A percentile compares a stretch with the other conserved stretches of the same genome.
Conservation (phyloP, 2,113 vertebrate genomes). For the Elephantulus edwardii region DNA sequence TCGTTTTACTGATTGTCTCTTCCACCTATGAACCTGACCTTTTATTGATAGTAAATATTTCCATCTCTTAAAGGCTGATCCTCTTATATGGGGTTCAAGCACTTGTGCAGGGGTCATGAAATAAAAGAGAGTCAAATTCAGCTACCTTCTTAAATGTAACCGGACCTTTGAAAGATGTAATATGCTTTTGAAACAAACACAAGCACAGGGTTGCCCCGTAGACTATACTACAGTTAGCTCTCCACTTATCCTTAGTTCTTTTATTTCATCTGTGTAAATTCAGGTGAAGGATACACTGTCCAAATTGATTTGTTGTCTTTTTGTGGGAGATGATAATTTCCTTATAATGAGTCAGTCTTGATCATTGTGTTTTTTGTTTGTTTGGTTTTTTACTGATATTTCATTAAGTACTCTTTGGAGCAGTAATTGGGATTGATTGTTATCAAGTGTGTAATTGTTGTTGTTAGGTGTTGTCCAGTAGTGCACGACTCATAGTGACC, state of each 20-base stretch:
- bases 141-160: background rate
- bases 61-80: background rate
- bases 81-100: background rate
- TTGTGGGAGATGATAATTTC: background rate
- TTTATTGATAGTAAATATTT: background rate
- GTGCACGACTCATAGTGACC: too few relatives aligned
- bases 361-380: too few relatives aligned
- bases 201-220: background rate
- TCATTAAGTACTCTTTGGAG: too few relatives aligned
- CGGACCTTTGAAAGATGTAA: background rate
- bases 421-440: too few relatives aligned
- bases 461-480: too few relatives aligned
- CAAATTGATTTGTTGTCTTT: background rate
- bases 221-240: background rate
- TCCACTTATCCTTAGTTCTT: background rate
- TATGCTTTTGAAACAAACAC: background rate
- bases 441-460: too few relatives aligned
- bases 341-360: too few relatives aligned
- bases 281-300: too few relatives aligned
- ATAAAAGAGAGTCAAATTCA: background rate
- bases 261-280: background rate
- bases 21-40: background rate
- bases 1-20: background rate
- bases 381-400: too few relatives aligned
- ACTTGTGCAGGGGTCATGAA: background rate